phyloP scores from a whole-genome alignment of 2,113 vertebrate genomes.

The Sinocyclocheilus anshuiensis region DNA sequence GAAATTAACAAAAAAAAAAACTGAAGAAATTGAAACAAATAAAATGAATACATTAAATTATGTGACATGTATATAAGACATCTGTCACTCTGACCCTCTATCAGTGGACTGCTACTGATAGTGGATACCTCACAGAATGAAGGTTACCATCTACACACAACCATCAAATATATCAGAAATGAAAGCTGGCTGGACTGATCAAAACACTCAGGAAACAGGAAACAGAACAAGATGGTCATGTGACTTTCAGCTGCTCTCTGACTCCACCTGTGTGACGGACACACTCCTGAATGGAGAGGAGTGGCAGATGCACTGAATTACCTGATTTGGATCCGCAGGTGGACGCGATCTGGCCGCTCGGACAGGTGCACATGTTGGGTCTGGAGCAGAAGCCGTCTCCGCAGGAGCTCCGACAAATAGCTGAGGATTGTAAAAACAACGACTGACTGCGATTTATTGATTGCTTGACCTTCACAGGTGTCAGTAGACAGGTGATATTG shows the following conservation, averaged over 20 bases:
- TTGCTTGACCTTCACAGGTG: not conserved
- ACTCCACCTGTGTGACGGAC: not conserved
- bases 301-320: slow-evolving; percentile 54
- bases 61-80: too few relatives aligned
- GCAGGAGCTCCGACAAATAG: slow-evolving; percentile 96
- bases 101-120: not conserved
- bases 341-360: slow-evolving; percentile 89
- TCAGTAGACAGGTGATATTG: not conserved
- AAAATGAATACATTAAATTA: too few relatives aligned
- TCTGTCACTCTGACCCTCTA: not conserved
- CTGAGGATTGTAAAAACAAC: slow-evolving; percentile 69
- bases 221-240: not conserved
- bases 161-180: not conserved
- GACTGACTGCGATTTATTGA: not conserved
- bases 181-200: not conserved
- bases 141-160: not conserved
- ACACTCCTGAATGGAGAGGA: too few relatives aligned
- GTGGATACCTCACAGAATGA: not conserved
- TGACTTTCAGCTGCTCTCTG: too few relatives aligned
- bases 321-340: slow-evolving; percentile 98
- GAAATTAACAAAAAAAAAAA: not conserved
- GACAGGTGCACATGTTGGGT: slow-evolving; percentile 99
- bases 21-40: not conserved
- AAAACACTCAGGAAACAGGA: not conserved
- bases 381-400: slow-evolving; percentile 99